Conservation (phyloP, 2,888 invertebrate genomes). For the Biston betularia region DNA sequence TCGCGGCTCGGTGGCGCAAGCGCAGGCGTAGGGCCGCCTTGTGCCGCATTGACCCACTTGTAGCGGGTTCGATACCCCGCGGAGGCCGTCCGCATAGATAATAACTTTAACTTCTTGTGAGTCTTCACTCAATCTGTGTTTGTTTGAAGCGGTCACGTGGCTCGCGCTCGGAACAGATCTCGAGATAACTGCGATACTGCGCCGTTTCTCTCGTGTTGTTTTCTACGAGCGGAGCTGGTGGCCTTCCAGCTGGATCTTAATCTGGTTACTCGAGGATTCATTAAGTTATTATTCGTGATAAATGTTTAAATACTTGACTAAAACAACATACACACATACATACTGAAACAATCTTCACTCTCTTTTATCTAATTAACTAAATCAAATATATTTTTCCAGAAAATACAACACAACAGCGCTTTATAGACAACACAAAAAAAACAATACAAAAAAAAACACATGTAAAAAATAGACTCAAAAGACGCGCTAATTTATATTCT, state of each 20-base stretch:
- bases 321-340: too few species aligned
- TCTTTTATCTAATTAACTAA: too few species aligned
- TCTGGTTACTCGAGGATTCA: background rate
- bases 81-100: conserved; percentile 76
- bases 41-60: conserved; percentile 81
- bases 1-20: conserved; percentile 52
- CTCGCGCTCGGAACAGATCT: conserved; percentile 7
- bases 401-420: too few species aligned
- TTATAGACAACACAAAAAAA: too few species aligned
- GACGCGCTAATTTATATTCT: too few species aligned
- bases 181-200: conserved; percentile 5
- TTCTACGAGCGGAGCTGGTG: background rate
- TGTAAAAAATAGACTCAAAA: too few species aligned
- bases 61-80: conserved; percentile 77
- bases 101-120: conserved; percentile 67
- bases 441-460: too few species aligned
- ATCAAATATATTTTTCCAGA: too few species aligned
- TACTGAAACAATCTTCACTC: too few species aligned
- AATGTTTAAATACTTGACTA: too few species aligned
- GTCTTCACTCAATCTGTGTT: conserved; percentile 56
- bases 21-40: conserved; percentile 60
- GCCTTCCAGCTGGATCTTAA: background rate
- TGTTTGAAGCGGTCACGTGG: conserved; percentile 41
- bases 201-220: background rate
- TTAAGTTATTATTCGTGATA: background rate